A percentile compares a stretch with the other conserved stretches of the same genome.
Conservation (phyloP, 37 sponge, comb jelly and placozoan genomes). For the Aplysina aerophoba region DNA sequence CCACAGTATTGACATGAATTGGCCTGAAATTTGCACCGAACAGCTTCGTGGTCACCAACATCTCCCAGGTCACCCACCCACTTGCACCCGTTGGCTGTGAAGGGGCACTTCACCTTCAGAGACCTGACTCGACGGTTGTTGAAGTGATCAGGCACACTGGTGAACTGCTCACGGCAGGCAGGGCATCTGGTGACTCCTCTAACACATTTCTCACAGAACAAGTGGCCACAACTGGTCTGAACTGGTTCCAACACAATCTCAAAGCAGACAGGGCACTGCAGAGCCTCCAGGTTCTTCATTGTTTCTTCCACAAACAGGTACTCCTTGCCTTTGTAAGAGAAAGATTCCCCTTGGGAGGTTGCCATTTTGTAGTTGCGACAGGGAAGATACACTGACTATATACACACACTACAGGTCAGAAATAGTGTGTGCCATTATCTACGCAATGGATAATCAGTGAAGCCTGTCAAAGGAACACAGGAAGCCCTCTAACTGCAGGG, state of each 20-base stretch:
- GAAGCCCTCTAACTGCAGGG: too few relatives aligned
- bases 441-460: too few relatives aligned
- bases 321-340: background rate
- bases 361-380: too few relatives aligned
- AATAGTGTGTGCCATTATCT: too few relatives aligned
- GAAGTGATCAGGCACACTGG: background rate
- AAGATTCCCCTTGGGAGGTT: background rate
- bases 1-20: too few relatives aligned
- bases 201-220: conserved; percentile 19
- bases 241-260: conserved; percentile 15
- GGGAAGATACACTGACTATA: too few relatives aligned
- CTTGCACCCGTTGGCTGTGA: background rate
- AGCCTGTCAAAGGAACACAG: too few relatives aligned
- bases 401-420: too few relatives aligned
- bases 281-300: background rate
- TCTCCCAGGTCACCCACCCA: conserved; percentile 20
- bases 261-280: conserved; percentile 6
- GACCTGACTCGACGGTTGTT: background rate
- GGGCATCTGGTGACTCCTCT: background rate
- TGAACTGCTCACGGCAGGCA: background rate
- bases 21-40: too few relatives aligned
- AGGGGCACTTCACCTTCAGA: background rate
- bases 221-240: conserved; percentile 36
- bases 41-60: background rate
- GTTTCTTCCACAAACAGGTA: background rate